These are phyloP conservation scores for Chloropsis hardwickii DNA, from an alignment of 2,113 vertebrate genomes.

Conservation along the genomic window DNA sequence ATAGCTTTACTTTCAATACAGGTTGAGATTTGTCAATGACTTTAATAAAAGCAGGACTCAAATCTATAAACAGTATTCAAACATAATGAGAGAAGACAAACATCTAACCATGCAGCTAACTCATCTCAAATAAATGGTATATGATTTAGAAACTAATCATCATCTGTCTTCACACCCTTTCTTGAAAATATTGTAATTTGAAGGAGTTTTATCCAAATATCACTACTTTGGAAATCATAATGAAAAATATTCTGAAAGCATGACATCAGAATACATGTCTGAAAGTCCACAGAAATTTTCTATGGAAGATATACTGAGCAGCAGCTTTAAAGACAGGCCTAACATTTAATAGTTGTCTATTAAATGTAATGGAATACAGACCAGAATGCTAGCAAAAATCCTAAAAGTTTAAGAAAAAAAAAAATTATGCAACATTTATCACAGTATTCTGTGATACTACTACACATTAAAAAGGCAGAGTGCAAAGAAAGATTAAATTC, in stretches of 20 bases:
- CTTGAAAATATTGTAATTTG: not conserved
- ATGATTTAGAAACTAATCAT: not conserved
- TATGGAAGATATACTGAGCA: not conserved
- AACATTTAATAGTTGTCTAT: not conserved
- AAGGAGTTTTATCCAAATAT: not conserved
- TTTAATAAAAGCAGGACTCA: not conserved
- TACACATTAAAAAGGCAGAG: not conserved
- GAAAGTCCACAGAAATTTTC: not conserved
- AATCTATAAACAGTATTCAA: not conserved
- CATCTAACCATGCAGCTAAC: not conserved
- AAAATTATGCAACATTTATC: not conserved
- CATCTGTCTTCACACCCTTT: not conserved
- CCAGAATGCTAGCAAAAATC: not conserved
- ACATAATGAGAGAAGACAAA: not conserved
- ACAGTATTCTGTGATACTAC: not conserved
- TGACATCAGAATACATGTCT: not conserved
- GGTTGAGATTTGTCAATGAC: not conserved
- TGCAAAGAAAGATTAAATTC: not conserved
- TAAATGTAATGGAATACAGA: not conserved
- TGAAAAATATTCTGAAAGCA: not conserved
- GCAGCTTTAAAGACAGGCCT: not conserved
- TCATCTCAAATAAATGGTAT: not conserved
- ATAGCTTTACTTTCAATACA: not conserved
- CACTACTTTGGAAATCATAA: not conserved
- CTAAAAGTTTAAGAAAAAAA: rapidly evolving